These are phyloP conservation scores for Bucorvus abyssinicus DNA, from an alignment of 2,797 vertebrate genomes.

Conservation along the genomic window DNA sequence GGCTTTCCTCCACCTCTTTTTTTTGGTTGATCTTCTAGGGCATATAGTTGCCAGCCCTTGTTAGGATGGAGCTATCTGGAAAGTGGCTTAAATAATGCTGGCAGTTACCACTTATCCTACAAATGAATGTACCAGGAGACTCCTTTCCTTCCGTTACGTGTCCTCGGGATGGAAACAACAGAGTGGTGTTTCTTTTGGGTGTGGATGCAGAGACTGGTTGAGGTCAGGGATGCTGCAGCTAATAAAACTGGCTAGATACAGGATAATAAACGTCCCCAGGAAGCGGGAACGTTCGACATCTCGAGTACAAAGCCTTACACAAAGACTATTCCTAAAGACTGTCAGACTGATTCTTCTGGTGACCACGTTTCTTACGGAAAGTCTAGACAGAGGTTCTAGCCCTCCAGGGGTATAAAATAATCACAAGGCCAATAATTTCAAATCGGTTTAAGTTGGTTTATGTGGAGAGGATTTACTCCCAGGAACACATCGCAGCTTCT, in stretches of 20 bases:
- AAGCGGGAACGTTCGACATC: not conserved
- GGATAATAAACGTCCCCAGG: not conserved
- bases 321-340: not conserved
- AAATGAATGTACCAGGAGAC: not conserved
- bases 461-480: not conserved
- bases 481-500: not conserved
- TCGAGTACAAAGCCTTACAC: not conserved
- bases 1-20: not conserved
- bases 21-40: not conserved
- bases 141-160: not conserved
- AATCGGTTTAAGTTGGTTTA: not conserved
- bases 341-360: not conserved
- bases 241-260: not conserved
- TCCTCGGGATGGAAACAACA: not conserved
- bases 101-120: not conserved
- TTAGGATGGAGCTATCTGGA: not conserved
- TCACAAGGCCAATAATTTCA: not conserved
- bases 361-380: not conserved
- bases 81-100: not conserved
- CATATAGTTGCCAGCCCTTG: not conserved
- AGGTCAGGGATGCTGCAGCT: not conserved
- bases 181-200: not conserved
- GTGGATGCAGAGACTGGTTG: not conserved
- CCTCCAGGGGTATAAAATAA: not conserved
- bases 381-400: not conserved